Evolutionary conservation across 1,140 invertebrate species (phyloP), one percentile per base, ranked within the genome.

Genomic region (Drosophila insularis): DNA sequence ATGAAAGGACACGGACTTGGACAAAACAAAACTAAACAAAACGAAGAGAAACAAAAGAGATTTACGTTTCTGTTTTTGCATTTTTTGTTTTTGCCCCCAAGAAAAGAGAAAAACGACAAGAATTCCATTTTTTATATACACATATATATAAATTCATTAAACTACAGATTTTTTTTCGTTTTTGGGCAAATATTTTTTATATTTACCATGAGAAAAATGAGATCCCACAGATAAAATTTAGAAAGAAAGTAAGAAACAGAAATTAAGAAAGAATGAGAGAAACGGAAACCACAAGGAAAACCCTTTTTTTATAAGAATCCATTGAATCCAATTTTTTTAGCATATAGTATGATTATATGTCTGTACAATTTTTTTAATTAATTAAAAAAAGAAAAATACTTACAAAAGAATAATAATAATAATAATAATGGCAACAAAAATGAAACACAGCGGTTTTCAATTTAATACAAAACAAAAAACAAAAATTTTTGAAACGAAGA

Each of bases 301-400:
- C 35, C 46, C 10, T 35, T 35, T 35, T 55, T 58, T 68, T 19
- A 56, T 6, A 68, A 71, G 61, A 69, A 23, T 50, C 43, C 17
- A 50, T 50, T 50, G 17, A 72, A 73, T 40, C 56, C 23, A 79
- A 37, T 71, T 79, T 79, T 79, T 74, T 81, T 87, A 87, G 82
- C 82, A 87, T 87, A 87, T 87, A 87, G 79, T 82, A 87, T 87
- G 76, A 87, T 10, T 87, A 86, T 86, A 87, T 87, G 82, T 87
- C 82, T 87, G 82, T 87, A 87, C 75, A 87, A 87, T 87, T 87
- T 87, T 86, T 87, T 50, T 50, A 50, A 50, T 50, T 82, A 89
- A 87, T 87, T 86, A 86, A 87, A 87, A 87, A 75, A 87, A 82
- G 81, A 64, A 76, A 87, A 87, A 82, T 21, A 50, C 43, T 89